Evolutionary conservation across 2,113 vertebrate species (phyloP).

Genomic region (Budorcas taxicolor): DNA sequence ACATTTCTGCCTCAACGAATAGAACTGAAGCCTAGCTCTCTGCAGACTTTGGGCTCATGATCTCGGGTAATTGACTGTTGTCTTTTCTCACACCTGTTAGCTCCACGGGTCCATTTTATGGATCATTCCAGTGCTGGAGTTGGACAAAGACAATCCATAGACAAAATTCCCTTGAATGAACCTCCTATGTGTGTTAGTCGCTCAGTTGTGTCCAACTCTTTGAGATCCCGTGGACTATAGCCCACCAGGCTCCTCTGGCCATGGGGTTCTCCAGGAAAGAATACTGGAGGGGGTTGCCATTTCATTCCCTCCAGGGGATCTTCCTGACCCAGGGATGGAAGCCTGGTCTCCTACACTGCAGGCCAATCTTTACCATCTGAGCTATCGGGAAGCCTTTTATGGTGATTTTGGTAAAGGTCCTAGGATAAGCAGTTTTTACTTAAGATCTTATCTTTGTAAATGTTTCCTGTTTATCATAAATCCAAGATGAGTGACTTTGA

Average conservation of each 20-base stretch:
- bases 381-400: neutral
- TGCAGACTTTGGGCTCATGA: neutral
- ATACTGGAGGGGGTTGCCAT: neutral
- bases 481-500: neutral
- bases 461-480: neutral
- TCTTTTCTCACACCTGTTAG: neutral
- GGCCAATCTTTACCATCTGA: neutral
- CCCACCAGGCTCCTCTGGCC: fast-evolving
- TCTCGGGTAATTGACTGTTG: fast-evolving
- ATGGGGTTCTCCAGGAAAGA: neutral
- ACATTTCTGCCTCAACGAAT: too few species aligned
- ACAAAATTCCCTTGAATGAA: neutral
- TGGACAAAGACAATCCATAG: neutral
- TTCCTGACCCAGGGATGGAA: neutral
- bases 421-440: neutral
- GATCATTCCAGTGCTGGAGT: neutral
- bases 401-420: neutral
- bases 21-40: neutral
- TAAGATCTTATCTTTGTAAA: neutral
- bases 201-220: neutral
- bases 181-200: fast-evolving
- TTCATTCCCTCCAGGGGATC: neutral
- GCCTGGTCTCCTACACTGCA: neutral
- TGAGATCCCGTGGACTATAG: neutral
- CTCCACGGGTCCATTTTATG: neutral